Percentiles rank a stretch among this genome's conserved stretches.
phyloP scores from a whole-genome alignment of 2,888 invertebrate genomes.

The Cantharis rustica region DNA sequence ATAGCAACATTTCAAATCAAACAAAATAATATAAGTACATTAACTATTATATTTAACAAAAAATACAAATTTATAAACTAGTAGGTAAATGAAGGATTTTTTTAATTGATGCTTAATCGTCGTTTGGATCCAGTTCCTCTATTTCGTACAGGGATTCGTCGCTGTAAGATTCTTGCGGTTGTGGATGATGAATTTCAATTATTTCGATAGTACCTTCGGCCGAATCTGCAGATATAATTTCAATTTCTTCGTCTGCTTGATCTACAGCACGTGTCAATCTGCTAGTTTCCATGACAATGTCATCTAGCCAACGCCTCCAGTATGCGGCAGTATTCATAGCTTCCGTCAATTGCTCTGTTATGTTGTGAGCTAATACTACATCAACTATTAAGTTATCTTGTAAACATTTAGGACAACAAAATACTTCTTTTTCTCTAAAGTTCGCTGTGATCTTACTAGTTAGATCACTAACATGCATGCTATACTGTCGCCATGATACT shows the following conservation, averaged over 20 bases:
- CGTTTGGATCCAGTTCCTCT: conserved; percentile 31
- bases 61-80: neutral
- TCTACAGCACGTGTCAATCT: conserved; percentile 35
- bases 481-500: conserved; percentile 48
- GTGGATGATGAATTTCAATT: conserved; percentile 7
- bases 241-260: conserved; percentile 1
- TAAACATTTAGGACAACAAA: conserved; percentile 50
- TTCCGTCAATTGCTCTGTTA: conserved; percentile 47
- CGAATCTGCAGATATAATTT: conserved; percentile 3
- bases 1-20: neutral
- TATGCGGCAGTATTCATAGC: conserved; percentile 48
- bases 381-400: conserved; percentile 49
- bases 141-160: conserved; percentile 41
- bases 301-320: conserved; percentile 50
- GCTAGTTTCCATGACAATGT: conserved; percentile 44
- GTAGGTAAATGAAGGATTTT: too few relatives aligned
- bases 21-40: neutral
- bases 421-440: conserved; percentile 46
- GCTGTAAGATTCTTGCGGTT: conserved; percentile 19
- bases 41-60: neutral
- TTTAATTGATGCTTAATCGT: neutral
- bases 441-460: conserved; percentile 46
- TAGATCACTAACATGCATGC: conserved; percentile 49
- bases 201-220: conserved; percentile 10
- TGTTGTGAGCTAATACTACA: conserved; percentile 48